Base-by-base conservation (phyloP, 2,888 invertebrate genomes). In the Desoria tigrina region DNA sequence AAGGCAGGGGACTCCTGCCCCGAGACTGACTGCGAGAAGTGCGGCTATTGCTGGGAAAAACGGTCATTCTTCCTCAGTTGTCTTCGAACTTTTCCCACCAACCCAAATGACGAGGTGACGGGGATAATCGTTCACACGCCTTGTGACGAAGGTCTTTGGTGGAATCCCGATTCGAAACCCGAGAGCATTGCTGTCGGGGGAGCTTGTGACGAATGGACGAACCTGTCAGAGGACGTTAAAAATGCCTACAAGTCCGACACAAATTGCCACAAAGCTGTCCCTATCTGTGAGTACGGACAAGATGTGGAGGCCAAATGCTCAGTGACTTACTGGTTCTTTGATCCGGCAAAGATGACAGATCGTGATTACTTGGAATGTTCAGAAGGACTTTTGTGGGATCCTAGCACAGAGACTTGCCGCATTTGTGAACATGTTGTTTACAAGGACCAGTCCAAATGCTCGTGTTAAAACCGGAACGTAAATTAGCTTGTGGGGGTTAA, bases 261-360 rank as follows among this genome's bases (percentile, higher is more conserved):
- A 1, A 49, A 49, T 11, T 59, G 59, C 59, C 28, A 27, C 18
- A 7, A 7, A 9, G 11, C 6, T 1, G 42, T 26, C 1, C 21
- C 32, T 16, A n/a, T 59, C 11, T 59, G 59, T 21, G 6, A 24
- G 11, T 59, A 18, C 16, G 59, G 59, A 2, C 59, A 59, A 11
- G 59, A 59, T 21, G 28, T 49, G n/a, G 49, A 42, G 26, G 49
- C 42, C 14, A 59, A 49, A 28, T 59, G 59, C 28, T 27, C 59
- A 1, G 59, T 27, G 14, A 16, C 14, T 1, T 24, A 59, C 32
- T 59, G 42, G 42, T 59, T 27, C 21, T 49, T 9, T 14, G 59
- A 59, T n/a, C 59, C 49, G 1, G 26, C 26, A n/a, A 16, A 14
- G 23, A 2, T n/a, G 1, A 32, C 1, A 18, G 27, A 2, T 1